Conservation (phyloP, 2,888 invertebrate species). For the Cerceris ruficornis region DNA sequence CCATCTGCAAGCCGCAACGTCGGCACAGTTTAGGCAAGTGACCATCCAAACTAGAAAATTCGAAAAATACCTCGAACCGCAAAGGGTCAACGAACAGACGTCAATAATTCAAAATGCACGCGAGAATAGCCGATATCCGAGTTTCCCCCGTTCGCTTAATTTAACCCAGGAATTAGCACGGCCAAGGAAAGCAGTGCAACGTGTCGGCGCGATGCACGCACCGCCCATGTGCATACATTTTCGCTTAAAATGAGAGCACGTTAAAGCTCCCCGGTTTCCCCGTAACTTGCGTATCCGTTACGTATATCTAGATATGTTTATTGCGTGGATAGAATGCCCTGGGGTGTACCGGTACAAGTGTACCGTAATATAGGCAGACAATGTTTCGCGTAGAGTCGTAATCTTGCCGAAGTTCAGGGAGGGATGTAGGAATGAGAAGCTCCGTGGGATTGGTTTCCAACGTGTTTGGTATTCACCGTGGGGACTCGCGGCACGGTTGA, state of each 20-base stretch:
- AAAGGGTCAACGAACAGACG: no score
- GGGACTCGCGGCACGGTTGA: conserved; percentile 34
- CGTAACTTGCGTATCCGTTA: background rate
- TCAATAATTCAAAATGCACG: no score
- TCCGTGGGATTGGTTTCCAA: conserved; percentile 56
- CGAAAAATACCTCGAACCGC: no score
- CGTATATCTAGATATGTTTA: conserved; percentile 47
- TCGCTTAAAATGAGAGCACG: conserved; percentile 41
- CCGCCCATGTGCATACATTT: conserved; percentile 46
- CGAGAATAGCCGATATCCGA: background rate
- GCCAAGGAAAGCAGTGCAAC: conserved; percentile 36
- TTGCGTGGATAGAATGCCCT: conserved; percentile 51
- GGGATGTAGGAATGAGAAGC: conserved; percentile 48
- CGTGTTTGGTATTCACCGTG: conserved; percentile 42
- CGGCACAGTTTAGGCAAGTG: no score
- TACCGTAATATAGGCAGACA: conserved; percentile 40
- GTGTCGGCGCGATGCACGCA: background rate
- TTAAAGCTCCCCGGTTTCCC: conserved; percentile 37
- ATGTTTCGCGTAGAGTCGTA: conserved; percentile 56
- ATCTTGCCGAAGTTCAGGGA: conserved; percentile 62
- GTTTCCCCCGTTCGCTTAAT: conserved; percentile 7
- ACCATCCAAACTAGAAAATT: no score
- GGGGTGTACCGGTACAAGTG: conserved; percentile 29
- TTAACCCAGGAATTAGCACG: conserved; percentile 42
- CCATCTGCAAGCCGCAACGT: no score